A percentile compares a stretch with the other conserved stretches of the same genome.
Conservation (phyloP, 1,140 invertebrate genomes). For the Apis florea region DNA sequence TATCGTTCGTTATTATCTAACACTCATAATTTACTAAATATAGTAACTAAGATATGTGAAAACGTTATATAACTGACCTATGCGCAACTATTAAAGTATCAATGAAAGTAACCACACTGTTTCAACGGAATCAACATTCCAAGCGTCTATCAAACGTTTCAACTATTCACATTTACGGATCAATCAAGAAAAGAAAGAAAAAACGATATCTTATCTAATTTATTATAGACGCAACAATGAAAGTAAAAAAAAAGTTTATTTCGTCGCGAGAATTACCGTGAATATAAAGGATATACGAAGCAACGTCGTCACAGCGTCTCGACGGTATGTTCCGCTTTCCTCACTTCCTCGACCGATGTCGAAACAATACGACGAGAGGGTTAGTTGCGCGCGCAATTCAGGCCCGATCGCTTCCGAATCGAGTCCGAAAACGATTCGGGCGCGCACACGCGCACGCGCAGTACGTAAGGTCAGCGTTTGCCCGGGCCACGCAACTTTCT, state of each 20-base stretch:
- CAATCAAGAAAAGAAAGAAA: too few relatives aligned
- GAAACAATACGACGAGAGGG: not conserved
- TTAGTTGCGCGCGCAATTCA: not conserved
- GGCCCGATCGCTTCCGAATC: not conserved
- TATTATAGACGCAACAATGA: too few relatives aligned
- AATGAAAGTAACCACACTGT: not conserved
- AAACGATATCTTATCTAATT: too few relatives aligned
- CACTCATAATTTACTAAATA: not conserved
- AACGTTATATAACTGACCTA: fast-evolving
- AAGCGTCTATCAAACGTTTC: not conserved
- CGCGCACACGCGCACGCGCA: slow-evolving; percentile 23
- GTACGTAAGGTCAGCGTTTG: slow-evolving; percentile 80
- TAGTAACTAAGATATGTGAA: not conserved
- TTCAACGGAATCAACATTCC: too few relatives aligned
- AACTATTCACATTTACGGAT: not conserved
- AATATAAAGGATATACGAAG: not conserved
- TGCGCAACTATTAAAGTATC: not conserved
- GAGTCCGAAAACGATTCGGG: not conserved
- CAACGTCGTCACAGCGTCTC: not conserved
- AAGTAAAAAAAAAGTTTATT: too few relatives aligned
- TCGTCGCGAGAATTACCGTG: too few relatives aligned
- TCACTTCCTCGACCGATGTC: not conserved
- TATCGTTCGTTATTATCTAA: not conserved
- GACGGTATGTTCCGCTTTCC: not conserved
- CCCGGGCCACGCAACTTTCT: slow-evolving; percentile 76